These are phyloP conservation scores for Ochlodes sylvanus DNA, from an alignment of 2,888 invertebrate genomes.

Conservation along the genomic window DNA sequence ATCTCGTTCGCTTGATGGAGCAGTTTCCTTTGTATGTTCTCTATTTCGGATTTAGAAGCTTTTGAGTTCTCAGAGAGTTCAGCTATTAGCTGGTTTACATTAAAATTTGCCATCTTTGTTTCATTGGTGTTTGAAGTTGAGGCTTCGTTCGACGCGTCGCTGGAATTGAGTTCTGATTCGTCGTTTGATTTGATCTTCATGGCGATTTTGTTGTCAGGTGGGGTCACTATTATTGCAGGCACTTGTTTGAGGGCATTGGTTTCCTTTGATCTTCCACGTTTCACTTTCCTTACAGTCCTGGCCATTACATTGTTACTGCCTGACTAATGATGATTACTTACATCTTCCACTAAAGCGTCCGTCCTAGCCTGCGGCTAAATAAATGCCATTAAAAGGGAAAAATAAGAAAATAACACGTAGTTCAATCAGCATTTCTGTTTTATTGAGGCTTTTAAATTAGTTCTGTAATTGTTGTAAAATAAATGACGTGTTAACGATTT, in stretches of 20 bases:
- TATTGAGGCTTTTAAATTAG: constrained; percentile 55
- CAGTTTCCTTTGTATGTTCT: constrained; percentile 73
- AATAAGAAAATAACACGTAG: constrained; percentile 32
- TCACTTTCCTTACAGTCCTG: constrained; percentile 89
- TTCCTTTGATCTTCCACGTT: constrained; percentile 85
- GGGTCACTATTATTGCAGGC: constrained; percentile 70
- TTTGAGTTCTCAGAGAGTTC: constrained; percentile 76
- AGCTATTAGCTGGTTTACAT: constrained; percentile 75
- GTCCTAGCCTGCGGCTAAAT: constrained; percentile 38
- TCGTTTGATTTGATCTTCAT: constrained; percentile 71
- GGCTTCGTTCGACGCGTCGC: constrained; percentile 42
- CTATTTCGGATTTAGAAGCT: constrained; percentile 76
- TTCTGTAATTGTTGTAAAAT: constrained; percentile 32
- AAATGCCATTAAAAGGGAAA: constrained; percentile 39
- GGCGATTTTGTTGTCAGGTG: constrained; percentile 58
- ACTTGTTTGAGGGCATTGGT: constrained; percentile 54
- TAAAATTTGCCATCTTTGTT: constrained; percentile 68
- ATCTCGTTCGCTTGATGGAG: constrained; percentile 79
- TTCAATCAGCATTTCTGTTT: constrained; percentile 45
- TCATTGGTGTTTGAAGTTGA: constrained; percentile 48
- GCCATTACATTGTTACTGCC: constrained; percentile 87
- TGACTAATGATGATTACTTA: constrained; percentile 64
- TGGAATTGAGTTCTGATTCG: constrained; percentile 50
- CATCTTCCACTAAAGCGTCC: constrained; percentile 38
- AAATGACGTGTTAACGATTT: constrained; percentile 20